Base-by-base conservation (phyloP, 2,797 vertebrate species). In the Lepilemur septentrionalis region DNA sequence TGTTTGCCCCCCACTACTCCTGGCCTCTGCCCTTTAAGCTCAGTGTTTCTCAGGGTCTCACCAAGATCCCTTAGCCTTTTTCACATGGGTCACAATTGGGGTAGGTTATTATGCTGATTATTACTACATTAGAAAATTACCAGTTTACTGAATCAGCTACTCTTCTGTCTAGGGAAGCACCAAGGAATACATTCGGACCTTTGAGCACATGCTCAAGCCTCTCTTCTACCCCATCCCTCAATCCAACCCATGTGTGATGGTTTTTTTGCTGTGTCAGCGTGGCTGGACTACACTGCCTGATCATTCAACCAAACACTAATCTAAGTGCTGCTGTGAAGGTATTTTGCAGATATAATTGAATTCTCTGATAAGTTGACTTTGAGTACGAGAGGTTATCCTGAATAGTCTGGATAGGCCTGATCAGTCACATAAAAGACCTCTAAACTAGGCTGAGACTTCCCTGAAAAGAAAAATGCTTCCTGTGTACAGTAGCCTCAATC, bases 1-100 rank as follows among this genome's bases (percentile, higher is more conserved):
- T 2, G 3, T 61, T 20, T 32, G 18, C 9, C 32, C 30, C 52
- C 52, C 25, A 41, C 14, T 3, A 7, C 30, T 84, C 46, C 17
- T 41, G 28, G 11, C 2, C 3, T 18, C 25, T 87, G 12, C 38
- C n/a, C 35, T 79, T 35, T 67, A 79, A 79, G 2, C 20, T 81
- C 41, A 78, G 2, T 75, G 46, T 75, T 95, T 61, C 91, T 84
- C 72, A 70, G 61, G 78, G 80, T 73, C 82, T 83, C 73, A 96
- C 50, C 91, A 80, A 57, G 28, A 63, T 23, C 32, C 28, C 55
- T 85, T 1, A n/a, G 48, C 59, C n/a, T 65, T 94, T 88, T 89
- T 91, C 48, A 72, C 23, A 65, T 5, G 30, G 46, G 32, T 91
- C 35, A 76, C 17, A 75, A 22, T 32, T 89, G 8, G 50, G 20